Evolutionary conservation across 2,113 vertebrate species (phyloP), one percentile per base, ranked within the genome.

Genomic region (Hirundichthys speculiger): DNA sequence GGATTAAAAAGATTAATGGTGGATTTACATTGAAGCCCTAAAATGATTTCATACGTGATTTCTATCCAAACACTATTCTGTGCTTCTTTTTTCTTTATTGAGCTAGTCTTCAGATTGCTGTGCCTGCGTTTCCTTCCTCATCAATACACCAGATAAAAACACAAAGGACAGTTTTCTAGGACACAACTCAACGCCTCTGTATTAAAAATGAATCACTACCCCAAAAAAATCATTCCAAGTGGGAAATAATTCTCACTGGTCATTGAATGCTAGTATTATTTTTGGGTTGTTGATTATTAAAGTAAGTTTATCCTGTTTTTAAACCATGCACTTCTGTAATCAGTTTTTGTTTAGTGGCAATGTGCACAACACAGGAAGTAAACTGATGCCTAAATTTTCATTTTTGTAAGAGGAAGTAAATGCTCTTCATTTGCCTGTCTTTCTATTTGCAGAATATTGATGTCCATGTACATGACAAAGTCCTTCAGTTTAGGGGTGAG

Each of bases 401-500:
- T 12, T n/a, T n/a, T 1, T 41, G 3, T 13, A 43, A 0, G 16
- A 69, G 75, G 55, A 77, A 64, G 45, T 72, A 10, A 2, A 34
- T 39, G 0, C 14, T 70, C 8, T 51, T 34, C 13, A 39, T 52
- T 16, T 69, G 53, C 13, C 0, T 46, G 2, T 66, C 5, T 60
- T 1, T 54, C 24, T 56, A 13, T 69, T 66, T 59, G 58, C 92
- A 98, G 97, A 93, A 93, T 78, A 94, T 96, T 25, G 89, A 92
- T 10, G 87, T 96, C 81, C 64, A 79, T 55, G 90, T 97, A 45
- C 84, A 90, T 9, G 95, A 95, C 38, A 96, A 96, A 22, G 83
- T 93, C 42, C 94, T 99, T 20, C 89, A 87, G 40, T 99, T 98
- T 79, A 93, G 79, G 93, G 97, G 97, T 98, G 65, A 80, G 75